Percentiles rank a stretch among this genome's conserved stretches.
Evolutionary conservation across 2,113 vertebrate genomes (phyloP).

Genomic region (Anhinga rufa): DNA sequence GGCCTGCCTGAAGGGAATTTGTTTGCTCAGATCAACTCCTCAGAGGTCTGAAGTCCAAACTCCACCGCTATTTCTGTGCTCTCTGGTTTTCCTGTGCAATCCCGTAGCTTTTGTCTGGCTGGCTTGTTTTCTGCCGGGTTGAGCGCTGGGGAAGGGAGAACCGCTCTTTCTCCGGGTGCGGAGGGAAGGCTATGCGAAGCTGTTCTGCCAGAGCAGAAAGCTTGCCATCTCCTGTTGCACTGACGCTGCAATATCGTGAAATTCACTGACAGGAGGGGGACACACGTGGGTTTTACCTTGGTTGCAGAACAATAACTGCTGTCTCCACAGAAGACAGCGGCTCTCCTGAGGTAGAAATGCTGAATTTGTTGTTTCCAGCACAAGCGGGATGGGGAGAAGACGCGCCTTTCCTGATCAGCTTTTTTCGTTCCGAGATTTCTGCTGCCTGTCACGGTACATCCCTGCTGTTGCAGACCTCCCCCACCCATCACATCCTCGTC

Average conservation of each 20-base stretch:
- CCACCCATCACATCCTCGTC: fast-evolving
- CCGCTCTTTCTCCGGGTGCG: not conserved
- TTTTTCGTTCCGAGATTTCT: not conserved
- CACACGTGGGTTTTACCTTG: not conserved
- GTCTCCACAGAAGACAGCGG: not conserved
- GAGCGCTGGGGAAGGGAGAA: not conserved
- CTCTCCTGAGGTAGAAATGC: not conserved
- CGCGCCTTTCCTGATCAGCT: not conserved
- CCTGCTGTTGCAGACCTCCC: not conserved
- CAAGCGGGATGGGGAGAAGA: not conserved
- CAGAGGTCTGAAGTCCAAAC: not conserved
- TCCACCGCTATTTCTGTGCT: not conserved
- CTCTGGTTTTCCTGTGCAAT: not conserved
- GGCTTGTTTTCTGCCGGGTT: no score
- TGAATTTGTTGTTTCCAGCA: not conserved
- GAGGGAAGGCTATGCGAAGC: not conserved
- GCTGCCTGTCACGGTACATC: not conserved
- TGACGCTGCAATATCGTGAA: not conserved
- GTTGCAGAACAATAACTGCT: not conserved
- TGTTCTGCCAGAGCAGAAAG: not conserved
- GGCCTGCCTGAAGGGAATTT: not conserved
- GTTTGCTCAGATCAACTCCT: not conserved
- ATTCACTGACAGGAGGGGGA: not conserved
- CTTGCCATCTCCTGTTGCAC: not conserved
- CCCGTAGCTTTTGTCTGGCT: no score